phyloP scores from a whole-genome alignment of 2,797 vertebrate species.

The Rhinichthys osculus region DNA sequence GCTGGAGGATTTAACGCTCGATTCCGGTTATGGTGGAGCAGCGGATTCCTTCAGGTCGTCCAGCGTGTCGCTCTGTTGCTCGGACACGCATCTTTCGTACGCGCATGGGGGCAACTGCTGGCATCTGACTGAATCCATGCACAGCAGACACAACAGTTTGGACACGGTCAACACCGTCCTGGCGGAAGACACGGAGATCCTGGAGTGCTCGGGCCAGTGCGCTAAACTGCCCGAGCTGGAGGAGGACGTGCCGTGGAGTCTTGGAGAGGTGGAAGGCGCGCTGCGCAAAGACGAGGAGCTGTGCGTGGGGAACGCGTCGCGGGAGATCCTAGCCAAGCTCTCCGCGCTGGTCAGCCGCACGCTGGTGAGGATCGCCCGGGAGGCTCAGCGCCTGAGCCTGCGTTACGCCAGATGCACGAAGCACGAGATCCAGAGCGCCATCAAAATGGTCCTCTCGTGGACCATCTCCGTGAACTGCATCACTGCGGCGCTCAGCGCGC shows the following conservation, averaged over 20 bases:
- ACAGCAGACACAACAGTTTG: slow-evolving; percentile 97
- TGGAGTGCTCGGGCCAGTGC: slow-evolving; percentile 81
- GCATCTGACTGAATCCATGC: slow-evolving; percentile 85
- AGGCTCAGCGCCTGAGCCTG: slow-evolving; percentile 83
- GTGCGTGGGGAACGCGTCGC: slow-evolving; percentile 68
- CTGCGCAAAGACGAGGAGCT: slow-evolving; percentile 77
- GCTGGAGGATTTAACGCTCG: slow-evolving; percentile 88
- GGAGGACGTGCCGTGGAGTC: slow-evolving; percentile 81
- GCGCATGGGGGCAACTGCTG: slow-evolving; percentile 83
- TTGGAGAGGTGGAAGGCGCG: slow-evolving; percentile 81
- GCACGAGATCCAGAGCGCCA: slow-evolving; percentile 83
- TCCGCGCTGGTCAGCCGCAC: slow-evolving; percentile 78
- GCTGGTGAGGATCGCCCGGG: slow-evolving; percentile 79
- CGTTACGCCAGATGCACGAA: slow-evolving; percentile 84
- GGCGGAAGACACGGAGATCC: slow-evolving; percentile 82
- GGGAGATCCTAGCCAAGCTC: slow-evolving; percentile 77
- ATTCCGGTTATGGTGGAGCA: slow-evolving; percentile 88
- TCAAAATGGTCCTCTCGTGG: slow-evolving; percentile 84
- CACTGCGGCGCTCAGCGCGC: slow-evolving; percentile 79
- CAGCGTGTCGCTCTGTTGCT: slow-evolving; percentile 85
- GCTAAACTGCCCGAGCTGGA: slow-evolving; percentile 84
- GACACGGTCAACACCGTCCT: slow-evolving; percentile 88
- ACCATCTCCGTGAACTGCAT: slow-evolving; percentile 84
- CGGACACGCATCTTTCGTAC: slow-evolving; percentile 80
- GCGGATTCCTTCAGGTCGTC: slow-evolving; percentile 86